Conservation (phyloP, 2,888 invertebrate species). For the Ichneumon xanthorius region DNA sequence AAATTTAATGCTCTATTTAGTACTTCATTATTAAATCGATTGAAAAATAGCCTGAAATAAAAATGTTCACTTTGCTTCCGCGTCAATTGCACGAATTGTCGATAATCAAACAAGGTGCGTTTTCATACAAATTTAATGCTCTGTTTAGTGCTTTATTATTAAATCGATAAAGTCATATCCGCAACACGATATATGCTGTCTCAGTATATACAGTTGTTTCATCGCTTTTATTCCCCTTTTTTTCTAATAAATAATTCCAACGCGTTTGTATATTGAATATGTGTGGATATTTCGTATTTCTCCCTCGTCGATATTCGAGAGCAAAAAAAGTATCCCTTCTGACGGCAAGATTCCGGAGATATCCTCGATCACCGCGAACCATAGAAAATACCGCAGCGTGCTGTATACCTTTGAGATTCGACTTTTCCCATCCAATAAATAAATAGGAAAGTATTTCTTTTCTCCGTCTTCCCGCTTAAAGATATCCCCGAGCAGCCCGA, state of each 20-base stretch:
- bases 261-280: neutral
- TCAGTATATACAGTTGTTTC: neutral
- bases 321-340: neutral
- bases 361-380: neutral
- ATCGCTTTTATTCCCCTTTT: neutral
- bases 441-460: neutral
- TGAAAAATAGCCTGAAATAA: too few relatives aligned
- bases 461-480: constrained; percentile 3
- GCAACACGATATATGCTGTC: neutral
- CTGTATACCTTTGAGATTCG: constrained; percentile 8
- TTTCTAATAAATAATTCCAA: neutral
- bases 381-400: neutral
- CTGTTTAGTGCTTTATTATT: neutral
- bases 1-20: neutral
- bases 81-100: too few relatives aligned
- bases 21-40: neutral
- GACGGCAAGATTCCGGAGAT: neutral
- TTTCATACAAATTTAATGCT: neutral
- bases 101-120: too few relatives aligned
- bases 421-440: constrained; percentile 15
- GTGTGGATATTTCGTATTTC: neutral
- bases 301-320: constrained; percentile 10
- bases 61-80: too few relatives aligned
- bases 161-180: neutral
- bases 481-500: neutral